Percentiles rank a stretch among this genome's conserved stretches.
Evolutionary conservation across 1,140 invertebrate genomes (phyloP).

Genomic region (Palaemon carinicauda): DNA sequence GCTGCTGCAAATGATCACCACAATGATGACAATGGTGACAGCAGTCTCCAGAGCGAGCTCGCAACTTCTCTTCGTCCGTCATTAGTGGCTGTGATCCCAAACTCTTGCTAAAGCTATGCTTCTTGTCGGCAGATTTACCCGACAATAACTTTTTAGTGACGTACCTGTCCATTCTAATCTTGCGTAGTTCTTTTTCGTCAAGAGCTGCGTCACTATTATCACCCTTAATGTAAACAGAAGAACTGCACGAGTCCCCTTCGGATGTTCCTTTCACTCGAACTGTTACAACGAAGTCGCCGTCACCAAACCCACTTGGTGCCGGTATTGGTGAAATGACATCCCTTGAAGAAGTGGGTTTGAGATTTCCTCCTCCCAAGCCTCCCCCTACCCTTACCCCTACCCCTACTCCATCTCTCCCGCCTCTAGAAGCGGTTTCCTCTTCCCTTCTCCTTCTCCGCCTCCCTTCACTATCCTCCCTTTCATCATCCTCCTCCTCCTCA

Average conservation of each 20-base stretch:
- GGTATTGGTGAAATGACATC: constrained; percentile 56
- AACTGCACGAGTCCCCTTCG: constrained; percentile 21
- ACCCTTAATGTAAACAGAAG: constrained; percentile 39
- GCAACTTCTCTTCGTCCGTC: constrained; percentile 58
- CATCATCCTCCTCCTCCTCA: constrained; percentile 35
- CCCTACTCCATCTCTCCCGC: background rate
- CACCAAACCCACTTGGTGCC: constrained; percentile 55
- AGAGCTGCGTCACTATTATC: background rate
- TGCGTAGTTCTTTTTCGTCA: too few species aligned
- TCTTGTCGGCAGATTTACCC: background rate
- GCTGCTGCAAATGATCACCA: background rate
- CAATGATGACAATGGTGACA: constrained; percentile 50
- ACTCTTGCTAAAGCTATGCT: background rate
- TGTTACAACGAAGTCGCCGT: constrained; percentile 58
- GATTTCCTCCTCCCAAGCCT: background rate
- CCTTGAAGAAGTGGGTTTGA: constrained; percentile 5
- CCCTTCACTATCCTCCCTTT: constrained; percentile 5
- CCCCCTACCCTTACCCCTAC: background rate
- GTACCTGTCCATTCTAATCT: too few species aligned
- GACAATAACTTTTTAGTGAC: background rate
- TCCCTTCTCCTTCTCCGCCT: background rate
- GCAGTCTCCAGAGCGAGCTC: constrained; percentile 15
- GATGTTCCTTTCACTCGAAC: constrained; percentile 45
- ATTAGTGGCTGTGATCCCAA: background rate
- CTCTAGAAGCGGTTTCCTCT: background rate